Evolutionary conservation across 2,113 vertebrate species (phyloP).

Genomic region (Chrysemys picta): DNA sequence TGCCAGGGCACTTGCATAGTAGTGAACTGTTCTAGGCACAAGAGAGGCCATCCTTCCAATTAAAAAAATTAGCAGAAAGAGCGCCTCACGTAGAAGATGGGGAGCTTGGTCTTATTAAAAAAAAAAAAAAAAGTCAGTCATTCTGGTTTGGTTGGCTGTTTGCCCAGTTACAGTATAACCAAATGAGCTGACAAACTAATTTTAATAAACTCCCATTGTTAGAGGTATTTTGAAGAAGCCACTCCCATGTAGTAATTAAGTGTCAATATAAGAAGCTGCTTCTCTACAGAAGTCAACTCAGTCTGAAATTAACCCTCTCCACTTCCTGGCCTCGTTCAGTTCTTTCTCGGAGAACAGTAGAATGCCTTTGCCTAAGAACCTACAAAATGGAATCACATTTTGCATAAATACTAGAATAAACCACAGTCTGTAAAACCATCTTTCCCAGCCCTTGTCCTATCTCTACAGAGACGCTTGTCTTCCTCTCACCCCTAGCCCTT

Average conservation of each 20-base stretch:
- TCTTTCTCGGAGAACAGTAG: not conserved
- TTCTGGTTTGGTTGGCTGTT: not conserved
- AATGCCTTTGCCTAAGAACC: fast-evolving
- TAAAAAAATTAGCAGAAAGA: not conserved
- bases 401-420: too few relatives aligned
- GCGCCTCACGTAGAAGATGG: not conserved
- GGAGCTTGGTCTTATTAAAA: not conserved
- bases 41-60: not conserved
- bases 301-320: not conserved
- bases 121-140: not conserved
- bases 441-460: not conserved
- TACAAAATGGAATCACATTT: not conserved
- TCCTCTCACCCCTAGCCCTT: not conserved
- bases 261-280: fast-evolving
- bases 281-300: not conserved
- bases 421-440: not conserved
- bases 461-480: not conserved
- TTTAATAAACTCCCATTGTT: not conserved
- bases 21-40: not conserved
- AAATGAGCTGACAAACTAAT: not conserved
- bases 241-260: not conserved
- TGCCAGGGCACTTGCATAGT: not conserved
- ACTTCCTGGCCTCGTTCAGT: not conserved
- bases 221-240: not conserved
- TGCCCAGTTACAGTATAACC: not conserved